phyloP scores from a whole-genome alignment of 2,113 vertebrate genomes.

The Lepisosteus osseus region DNA sequence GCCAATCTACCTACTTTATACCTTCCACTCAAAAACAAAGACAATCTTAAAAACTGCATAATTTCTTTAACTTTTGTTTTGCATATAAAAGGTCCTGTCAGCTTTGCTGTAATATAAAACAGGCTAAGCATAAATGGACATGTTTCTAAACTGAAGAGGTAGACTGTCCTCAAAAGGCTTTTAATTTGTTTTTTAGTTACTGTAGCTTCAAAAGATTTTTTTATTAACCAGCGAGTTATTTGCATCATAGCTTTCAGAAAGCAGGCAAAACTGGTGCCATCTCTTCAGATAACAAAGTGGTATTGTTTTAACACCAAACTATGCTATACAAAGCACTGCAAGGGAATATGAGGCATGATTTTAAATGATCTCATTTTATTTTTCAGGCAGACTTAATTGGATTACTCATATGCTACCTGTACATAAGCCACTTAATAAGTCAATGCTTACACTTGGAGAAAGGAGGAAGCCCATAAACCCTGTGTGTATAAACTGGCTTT shows the following conservation, averaged over 20 bases:
- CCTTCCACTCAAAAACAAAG: neutral
- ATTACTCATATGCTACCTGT: no score
- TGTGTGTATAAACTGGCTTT: no score
- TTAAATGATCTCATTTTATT: no score
- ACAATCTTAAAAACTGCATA: neutral
- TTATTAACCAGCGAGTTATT: neutral
- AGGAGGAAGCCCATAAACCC: no score
- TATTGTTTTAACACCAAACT: neutral
- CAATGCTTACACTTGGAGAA: no score
- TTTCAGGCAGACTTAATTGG: no score
- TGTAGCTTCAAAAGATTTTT: neutral
- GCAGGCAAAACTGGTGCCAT: neutral
- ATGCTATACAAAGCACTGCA: neutral
- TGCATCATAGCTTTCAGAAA: neutral
- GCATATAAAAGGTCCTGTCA: neutral
- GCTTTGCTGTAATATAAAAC: neutral
- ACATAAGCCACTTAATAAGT: no score
- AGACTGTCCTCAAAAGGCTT: neutral
- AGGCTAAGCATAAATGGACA: neutral
- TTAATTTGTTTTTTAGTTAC: neutral
- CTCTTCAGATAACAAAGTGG: neutral
- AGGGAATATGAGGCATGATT: no score
- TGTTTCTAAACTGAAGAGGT: neutral
- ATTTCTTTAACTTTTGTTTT: constrained; percentile 7
- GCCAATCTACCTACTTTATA: neutral